These are phyloP conservation scores for Crax fasciolata DNA, from an alignment of 2,797 vertebrate species.

Conservation along the genomic window DNA sequence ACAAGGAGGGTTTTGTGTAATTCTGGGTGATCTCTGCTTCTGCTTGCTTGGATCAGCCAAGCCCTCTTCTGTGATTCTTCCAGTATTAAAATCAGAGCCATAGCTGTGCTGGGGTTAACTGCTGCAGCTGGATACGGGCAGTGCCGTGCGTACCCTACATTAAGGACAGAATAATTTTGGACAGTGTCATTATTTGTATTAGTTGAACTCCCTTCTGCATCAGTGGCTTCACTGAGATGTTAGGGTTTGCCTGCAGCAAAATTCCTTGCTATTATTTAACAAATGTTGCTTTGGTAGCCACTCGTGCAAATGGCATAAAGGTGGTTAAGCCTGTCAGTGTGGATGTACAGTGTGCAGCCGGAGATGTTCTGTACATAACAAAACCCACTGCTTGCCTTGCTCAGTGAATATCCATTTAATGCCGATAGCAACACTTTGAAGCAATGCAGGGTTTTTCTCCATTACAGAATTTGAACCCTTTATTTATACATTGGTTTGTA, in stretches of 20 bases:
- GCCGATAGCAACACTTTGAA: neutral
- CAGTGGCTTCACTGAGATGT: neutral
- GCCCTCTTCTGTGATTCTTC: neutral
- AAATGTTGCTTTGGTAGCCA: slow-evolving; percentile 46
- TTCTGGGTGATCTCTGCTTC: neutral
- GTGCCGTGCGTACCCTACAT: fast-evolving
- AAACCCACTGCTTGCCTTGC: slow-evolving; percentile 1
- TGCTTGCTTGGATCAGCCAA: neutral
- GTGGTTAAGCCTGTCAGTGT: neutral
- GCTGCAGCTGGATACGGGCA: neutral
- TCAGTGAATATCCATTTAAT: neutral
- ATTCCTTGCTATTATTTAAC: slow-evolving; percentile 40
- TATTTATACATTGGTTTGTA: neutral
- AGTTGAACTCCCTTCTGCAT: slow-evolving; percentile 68
- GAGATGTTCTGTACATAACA: neutral
- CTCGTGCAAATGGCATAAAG: slow-evolving; percentile 40
- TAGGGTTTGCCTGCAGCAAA: slow-evolving; percentile 43
- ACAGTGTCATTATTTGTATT: slow-evolving; percentile 53
- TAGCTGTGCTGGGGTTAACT: neutral
- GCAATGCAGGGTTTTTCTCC: neutral
- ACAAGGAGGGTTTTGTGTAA: neutral
- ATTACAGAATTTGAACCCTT: neutral
- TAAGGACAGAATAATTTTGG: slow-evolving; percentile 36
- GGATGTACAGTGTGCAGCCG: neutral
- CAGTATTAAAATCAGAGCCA: neutral